These are phyloP conservation scores for Antrozous pallidus DNA, from an alignment of 2,797 vertebrate genomes.

Conservation along the genomic window DNA sequence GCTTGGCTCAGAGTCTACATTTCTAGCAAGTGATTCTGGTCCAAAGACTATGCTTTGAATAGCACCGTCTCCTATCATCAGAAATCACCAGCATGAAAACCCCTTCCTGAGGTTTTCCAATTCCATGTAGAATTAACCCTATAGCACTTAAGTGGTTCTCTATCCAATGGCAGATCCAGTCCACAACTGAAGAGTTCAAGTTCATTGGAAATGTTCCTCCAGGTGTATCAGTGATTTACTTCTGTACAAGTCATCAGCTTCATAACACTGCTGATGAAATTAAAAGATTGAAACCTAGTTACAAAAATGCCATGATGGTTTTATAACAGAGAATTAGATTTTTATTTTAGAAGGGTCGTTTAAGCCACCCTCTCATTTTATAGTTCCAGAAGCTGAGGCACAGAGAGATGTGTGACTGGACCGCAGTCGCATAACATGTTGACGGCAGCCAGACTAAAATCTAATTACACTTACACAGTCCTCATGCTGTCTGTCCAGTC, in stretches of 20 bases:
- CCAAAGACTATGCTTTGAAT: neutral
- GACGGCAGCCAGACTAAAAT: neutral
- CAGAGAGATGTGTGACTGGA: neutral
- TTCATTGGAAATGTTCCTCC: neutral
- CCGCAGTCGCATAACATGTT: neutral
- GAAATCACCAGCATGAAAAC: neutral
- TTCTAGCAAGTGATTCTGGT: neutral
- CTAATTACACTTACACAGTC: neutral
- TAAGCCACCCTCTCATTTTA: neutral
- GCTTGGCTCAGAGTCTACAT: neutral
- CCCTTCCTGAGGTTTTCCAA: neutral
- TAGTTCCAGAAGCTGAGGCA: neutral
- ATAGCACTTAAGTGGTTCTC: neutral
- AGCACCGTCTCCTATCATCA: neutral
- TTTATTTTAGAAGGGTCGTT: constrained; percentile 1
- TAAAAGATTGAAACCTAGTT: neutral
- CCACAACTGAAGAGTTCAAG: neutral
- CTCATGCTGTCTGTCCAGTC: neutral
- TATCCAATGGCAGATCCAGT: neutral
- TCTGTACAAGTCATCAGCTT: neutral
- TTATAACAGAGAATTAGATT: neutral
- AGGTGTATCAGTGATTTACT: neutral
- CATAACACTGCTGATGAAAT: neutral
- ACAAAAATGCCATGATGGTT: neutral
- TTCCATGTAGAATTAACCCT: neutral